Conservation (phyloP, 2,797 vertebrate species). For the Labeo calbasu region DNA sequence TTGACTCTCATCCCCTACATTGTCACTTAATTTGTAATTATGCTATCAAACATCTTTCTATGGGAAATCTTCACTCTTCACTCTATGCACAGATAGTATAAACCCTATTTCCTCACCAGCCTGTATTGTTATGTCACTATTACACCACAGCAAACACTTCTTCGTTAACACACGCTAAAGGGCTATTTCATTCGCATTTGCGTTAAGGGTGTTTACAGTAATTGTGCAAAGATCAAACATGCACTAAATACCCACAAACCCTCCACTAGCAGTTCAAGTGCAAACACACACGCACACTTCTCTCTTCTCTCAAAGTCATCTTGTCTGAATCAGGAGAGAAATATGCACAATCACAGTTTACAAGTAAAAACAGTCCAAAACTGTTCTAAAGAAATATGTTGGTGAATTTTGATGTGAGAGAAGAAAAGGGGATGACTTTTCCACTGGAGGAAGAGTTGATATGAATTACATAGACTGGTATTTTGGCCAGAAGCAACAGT, state of each 20-base stretch:
- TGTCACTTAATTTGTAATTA: not conserved
- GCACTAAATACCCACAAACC: conserved; percentile 24
- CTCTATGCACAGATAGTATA: not conserved
- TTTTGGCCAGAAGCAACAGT: not conserved
- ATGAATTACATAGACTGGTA: not conserved
- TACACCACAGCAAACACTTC: not conserved
- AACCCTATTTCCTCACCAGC: not conserved
- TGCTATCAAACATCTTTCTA: not conserved
- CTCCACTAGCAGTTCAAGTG: not conserved
- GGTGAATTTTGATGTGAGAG: not conserved
- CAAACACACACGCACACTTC: conserved; percentile 8
- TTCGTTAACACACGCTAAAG: conserved; percentile 43
- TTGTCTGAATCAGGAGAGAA: not conserved
- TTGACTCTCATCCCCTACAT: not conserved
- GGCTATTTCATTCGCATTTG: conserved; percentile 17
- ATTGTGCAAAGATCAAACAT: conserved; percentile 50
- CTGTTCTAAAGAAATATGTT: too few relatives aligned
- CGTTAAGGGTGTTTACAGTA: conserved; percentile 29
- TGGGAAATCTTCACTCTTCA: not conserved
- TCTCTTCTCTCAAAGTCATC: not conserved
- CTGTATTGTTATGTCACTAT: not conserved
- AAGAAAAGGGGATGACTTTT: not conserved
- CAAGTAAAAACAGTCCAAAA: not conserved
- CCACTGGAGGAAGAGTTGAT: not conserved
- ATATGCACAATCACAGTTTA: not conserved